Base-by-base conservation (phyloP, 2,888 invertebrate species). In the Synergus umbraculus region DNA sequence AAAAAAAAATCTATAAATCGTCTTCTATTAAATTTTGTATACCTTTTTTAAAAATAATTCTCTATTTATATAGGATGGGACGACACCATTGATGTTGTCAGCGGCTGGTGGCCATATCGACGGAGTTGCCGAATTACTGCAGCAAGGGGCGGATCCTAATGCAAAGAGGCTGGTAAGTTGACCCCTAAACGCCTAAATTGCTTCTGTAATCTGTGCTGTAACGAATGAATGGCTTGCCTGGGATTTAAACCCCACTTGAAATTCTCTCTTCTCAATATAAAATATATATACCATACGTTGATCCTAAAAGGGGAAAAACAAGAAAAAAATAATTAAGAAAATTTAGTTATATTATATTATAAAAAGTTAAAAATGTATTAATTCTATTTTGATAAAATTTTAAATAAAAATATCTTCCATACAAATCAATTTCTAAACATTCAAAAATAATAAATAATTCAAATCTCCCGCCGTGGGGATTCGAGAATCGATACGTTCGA, bases 91-190 rank as follows among this genome's bases (percentile, higher is more conserved):
- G 85, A 98, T 98, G 90, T 94, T 98, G 89, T 96, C 98, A 2
- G 96, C 98, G 3, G 98, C 98, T 77, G 97, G 97, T 92, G 98
- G 98, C 2, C 97, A 98, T 93, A 94, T 96, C 85, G 96, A 97
- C 76, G 98, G 98, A 93, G 97, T 98, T 44, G 93, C 95, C 78
- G 97, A 98, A 92, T 93, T 98, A 82, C 93, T 98, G 84, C 96
- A 96, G 83, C 97, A 98, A 93, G 98, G 98, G 76, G 98, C 98
- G 0, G 97, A 98, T 93, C 96, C 98, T 0, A 95, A 96, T 88
- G 95, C 96, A 79, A 95, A 96, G 88, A 94, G 98, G 92, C 94
- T 96, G 93, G 96, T 96, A 91, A 93, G 93, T 92, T 44, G 22
- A 12, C 2, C 58, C 76, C 58, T 46, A 46, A 46, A 46, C 46